A percentile compares a stretch with the other conserved stretches of the same genome.
Conservation (phyloP, 1,140 invertebrate genomes). For the Zaprionus nigranus region DNA sequence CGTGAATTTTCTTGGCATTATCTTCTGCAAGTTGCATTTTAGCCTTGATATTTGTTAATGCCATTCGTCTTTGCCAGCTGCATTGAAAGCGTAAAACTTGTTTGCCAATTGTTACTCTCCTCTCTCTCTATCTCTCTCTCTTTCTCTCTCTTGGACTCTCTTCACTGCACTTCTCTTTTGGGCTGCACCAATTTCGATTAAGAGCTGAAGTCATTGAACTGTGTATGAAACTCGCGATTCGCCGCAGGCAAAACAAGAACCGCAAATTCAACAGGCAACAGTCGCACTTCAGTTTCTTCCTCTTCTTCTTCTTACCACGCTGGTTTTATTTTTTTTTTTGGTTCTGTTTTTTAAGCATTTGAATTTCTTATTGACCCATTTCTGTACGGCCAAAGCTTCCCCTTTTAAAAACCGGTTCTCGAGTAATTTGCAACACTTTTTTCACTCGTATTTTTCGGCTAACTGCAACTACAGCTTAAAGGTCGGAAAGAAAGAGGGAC, state of each 20-base stretch:
- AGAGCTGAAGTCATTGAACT: conserved; percentile 36
- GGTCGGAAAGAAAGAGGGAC: conserved; percentile 9
- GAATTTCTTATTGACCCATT: conserved; percentile 74
- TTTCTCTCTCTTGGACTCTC: background rate
- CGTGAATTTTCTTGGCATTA: conserved; percentile 18
- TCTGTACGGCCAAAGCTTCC: conserved; percentile 50
- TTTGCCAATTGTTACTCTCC: conserved; percentile 8
- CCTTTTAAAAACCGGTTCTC: conserved; percentile 51
- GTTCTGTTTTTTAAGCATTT: conserved; percentile 52
- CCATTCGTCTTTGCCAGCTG: conserved; percentile 30
- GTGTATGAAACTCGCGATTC: conserved; percentile 14
- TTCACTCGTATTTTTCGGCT: conserved; percentile 24
- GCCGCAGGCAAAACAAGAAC: conserved; percentile 7
- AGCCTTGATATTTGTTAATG: conserved; percentile 32
- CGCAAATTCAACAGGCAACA: conserved; percentile 18
- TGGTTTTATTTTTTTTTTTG: conserved; percentile 15
- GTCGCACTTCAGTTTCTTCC: conserved; percentile 39
- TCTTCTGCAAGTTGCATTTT: conserved; percentile 7
- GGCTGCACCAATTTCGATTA: conserved; percentile 33
- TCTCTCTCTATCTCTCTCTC: background rate
- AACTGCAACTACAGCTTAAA: conserved; percentile 46
- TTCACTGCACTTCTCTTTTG: conserved; percentile 8
- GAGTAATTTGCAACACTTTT: conserved; percentile 63
- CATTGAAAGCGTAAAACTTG: conserved; percentile 19
- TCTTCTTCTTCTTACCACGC: conserved; percentile 24